These are phyloP conservation scores for Spisula subtruncata DNA, from an alignment of 2,888 invertebrate species.

Conservation along the genomic window DNA sequence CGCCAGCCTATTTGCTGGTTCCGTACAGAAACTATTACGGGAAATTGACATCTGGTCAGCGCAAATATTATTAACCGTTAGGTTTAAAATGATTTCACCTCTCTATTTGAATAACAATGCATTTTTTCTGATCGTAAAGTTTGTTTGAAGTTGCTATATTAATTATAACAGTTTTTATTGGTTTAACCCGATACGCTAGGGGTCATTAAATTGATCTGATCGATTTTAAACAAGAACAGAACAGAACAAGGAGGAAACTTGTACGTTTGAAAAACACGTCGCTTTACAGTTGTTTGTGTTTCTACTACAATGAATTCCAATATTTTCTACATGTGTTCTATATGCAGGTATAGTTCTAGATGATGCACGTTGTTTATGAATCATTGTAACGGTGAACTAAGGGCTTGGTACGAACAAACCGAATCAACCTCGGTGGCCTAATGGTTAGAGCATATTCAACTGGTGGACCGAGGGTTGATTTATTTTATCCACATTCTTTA, in stretches of 20 bases:
- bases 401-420: too few species aligned
- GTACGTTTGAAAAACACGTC: background rate
- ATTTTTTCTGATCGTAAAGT: slow-evolving; percentile 29
- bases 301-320: slow-evolving; percentile 12
- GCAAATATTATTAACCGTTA: slow-evolving; percentile 28
- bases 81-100: slow-evolving; percentile 26
- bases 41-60: slow-evolving; percentile 46
- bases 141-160: slow-evolving; percentile 49
- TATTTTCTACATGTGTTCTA: background rate
- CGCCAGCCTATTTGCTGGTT: slow-evolving; percentile 25
- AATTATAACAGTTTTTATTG: slow-evolving; percentile 48
- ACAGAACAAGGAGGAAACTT: background rate
- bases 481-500: too few species aligned
- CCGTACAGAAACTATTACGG: slow-evolving; percentile 11
- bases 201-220: background rate
- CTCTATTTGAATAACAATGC: slow-evolving; percentile 53
- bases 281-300: background rate
- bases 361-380: background rate
- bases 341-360: background rate
- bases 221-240: slow-evolving; percentile 31
- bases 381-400: background rate
- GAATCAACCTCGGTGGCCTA: too few species aligned
- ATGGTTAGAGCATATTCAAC: too few species aligned
- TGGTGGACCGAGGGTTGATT: too few species aligned
- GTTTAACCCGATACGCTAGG: slow-evolving; percentile 38